Percentiles rank a stretch among this genome's conserved stretches.
Conservation (phyloP, 2,797 vertebrate genomes). For the Nyctalus aviator region DNA sequence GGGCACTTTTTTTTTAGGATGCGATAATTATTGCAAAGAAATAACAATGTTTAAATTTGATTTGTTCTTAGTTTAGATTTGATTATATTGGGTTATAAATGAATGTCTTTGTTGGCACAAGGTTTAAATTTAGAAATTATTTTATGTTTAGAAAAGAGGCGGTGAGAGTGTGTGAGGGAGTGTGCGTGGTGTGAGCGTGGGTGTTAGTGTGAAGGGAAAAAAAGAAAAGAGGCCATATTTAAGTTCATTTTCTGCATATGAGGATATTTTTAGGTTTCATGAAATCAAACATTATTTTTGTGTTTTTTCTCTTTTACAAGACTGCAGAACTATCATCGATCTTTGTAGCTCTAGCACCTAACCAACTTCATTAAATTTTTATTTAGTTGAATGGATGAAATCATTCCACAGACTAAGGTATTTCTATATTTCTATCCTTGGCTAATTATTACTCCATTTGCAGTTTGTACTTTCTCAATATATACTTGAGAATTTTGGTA, state of each 20-base stretch:
- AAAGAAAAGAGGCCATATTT: slow-evolving; percentile 28
- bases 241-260: slow-evolving; percentile 50
- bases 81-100: slow-evolving; percentile 75
- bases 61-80: slow-evolving; percentile 82
- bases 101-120: slow-evolving; percentile 66
- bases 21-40: slow-evolving; percentile 85
- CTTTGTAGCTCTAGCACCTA: not conserved
- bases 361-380: slow-evolving; percentile 23
- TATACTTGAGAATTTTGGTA: not conserved
- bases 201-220: no score
- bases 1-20: slow-evolving; percentile 77
- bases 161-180: no score
- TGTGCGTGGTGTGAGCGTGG: no score
- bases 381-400: slow-evolving; percentile 47
- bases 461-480: slow-evolving; percentile 40
- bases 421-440: not conserved
- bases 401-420: slow-evolving; percentile 28
- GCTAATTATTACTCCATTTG: slow-evolving; percentile 38
- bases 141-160: slow-evolving; percentile 63
- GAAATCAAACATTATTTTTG: slow-evolving; percentile 45
- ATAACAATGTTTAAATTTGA: slow-evolving; percentile 84
- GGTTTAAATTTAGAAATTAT: slow-evolving; percentile 75
- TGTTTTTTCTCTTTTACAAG: slow-evolving; percentile 40
- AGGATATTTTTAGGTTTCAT: slow-evolving; percentile 56
- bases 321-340: slow-evolving; percentile 10